A percentile compares a stretch with the other conserved stretches of the same genome.
Evolutionary conservation across 2,888 invertebrate genomes (phyloP).

Genomic region (Elysia crispata): DNA sequence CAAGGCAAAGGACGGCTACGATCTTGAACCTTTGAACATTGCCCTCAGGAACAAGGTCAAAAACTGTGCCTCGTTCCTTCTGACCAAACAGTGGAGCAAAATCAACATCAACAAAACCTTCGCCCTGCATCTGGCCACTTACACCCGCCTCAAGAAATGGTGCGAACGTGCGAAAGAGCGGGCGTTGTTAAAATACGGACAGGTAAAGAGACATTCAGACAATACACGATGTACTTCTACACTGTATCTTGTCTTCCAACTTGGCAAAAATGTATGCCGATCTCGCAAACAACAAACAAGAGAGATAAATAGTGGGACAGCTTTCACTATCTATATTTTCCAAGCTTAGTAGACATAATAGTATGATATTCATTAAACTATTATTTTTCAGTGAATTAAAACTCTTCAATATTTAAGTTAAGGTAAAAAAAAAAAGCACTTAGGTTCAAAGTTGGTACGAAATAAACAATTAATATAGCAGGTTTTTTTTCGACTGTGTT

Average conservation of each 20-base stretch:
- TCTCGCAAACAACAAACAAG: not conserved
- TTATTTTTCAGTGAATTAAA: too few species aligned
- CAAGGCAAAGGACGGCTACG: slow-evolving; percentile 73
- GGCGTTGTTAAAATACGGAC: slow-evolving; percentile 68
- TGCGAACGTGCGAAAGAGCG: slow-evolving; percentile 72
- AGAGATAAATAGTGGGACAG: not conserved
- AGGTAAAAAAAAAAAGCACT: too few species aligned
- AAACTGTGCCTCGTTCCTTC: slow-evolving; percentile 74
- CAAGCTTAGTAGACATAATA: too few species aligned
- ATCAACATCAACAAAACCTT: slow-evolving; percentile 67
- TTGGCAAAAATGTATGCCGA: not conserved
- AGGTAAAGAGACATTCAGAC: slow-evolving; percentile 44
- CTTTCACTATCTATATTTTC: not conserved
- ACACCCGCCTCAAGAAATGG: slow-evolving; percentile 72
- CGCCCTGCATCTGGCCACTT: slow-evolving; percentile 64
- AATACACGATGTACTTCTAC: slow-evolving; percentile 46
- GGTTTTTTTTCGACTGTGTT: too few species aligned
- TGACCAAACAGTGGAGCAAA: slow-evolving; percentile 77
- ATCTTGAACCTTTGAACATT: slow-evolving; percentile 72
- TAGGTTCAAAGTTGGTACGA: too few species aligned
- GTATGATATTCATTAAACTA: too few species aligned
- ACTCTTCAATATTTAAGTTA: too few species aligned
- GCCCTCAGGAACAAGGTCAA: slow-evolving; percentile 72
- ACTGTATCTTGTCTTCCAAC: not conserved
- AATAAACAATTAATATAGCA: too few species aligned